Evolutionary conservation across 2,797 vertebrate genomes (phyloP).

Genomic region (Hypotaenidia philippensis): DNA sequence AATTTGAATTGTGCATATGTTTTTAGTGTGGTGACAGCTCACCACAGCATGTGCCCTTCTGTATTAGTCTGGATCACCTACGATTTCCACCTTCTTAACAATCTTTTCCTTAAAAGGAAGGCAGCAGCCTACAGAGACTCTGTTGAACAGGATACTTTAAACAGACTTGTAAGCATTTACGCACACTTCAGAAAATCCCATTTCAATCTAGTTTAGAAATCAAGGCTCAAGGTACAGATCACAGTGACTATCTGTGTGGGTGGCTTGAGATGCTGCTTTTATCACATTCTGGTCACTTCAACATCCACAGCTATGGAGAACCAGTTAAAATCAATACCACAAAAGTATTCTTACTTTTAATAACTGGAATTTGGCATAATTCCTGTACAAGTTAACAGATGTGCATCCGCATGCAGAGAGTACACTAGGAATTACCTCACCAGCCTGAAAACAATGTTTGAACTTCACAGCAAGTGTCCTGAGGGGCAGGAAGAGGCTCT

Average conservation of each 20-base stretch:
- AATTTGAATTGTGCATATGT: background rate
- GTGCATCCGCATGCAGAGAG: background rate
- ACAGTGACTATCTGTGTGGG: background rate
- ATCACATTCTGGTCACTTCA: background rate
- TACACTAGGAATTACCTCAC: constrained; percentile 51
- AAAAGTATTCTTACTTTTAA: background rate
- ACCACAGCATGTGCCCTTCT: background rate
- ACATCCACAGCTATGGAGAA: background rate
- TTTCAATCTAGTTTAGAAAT: background rate
- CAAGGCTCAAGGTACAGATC: background rate
- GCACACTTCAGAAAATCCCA: background rate
- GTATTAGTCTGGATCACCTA: background rate
- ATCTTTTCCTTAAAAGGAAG: background rate
- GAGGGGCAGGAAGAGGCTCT: constrained; percentile 17
- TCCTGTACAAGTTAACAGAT: constrained; percentile 13
- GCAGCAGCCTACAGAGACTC: background rate
- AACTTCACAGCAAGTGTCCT: constrained; percentile 16
- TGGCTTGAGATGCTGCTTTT: background rate
- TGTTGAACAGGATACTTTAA: background rate
- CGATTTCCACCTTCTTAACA: background rate
- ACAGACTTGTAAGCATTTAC: background rate
- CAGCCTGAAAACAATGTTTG: constrained; percentile 47
- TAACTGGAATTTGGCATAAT: constrained; percentile 4
- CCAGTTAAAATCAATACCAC: background rate
- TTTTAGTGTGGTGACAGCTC: background rate